Evolutionary conservation across 2,113 vertebrate genomes (phyloP), one percentile per base, ranked within the genome.

Genomic region (Anoplopoma fimbria): DNA sequence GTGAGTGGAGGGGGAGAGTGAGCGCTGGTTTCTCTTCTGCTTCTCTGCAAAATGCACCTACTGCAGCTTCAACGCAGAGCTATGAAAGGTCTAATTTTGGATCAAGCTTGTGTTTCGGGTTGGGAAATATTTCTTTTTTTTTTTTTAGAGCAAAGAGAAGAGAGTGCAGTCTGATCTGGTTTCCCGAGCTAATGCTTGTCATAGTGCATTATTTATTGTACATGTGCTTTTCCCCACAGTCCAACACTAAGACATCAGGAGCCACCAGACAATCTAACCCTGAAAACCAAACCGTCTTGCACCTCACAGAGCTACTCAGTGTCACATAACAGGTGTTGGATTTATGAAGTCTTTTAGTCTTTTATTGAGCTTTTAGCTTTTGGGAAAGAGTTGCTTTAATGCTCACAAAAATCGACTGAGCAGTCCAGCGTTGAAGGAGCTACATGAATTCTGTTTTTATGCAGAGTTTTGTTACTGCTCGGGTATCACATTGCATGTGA

Each of bases 41-140:
- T 23, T 60, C 75, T 84, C 82, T 75, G 58, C 81, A 82, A 84
- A 68, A 84, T 27, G 70, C 47, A 77, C 12, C 64, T 17, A 70
- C 75, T 84, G 79, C 82, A 75, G 77, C 90, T 75, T 78, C 27
- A 75, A 67, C 40, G 6, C 69, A 60, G 70, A 75, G 60, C 76
- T 71, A 84, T 47, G 45, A 85, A 64, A 81, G 42, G 47, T 78
- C 87, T 87, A 89, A 92, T 82, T 89, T 86, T 82, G 79, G 80
- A 83, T 83, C 19, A 6, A 78, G 72, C 75, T 74, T 69, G 38
- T 34, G 25, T 51, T 83, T 86, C 33, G 36, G n/a, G 1, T 78
- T 79, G 75, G 55, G 80, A 79, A 55, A 67, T 55, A 36, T 82
- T 85, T 67, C n/a, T 65, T 71, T 83, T n/a, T n/a, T 3, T 19